A percentile compares a stretch with the other conserved stretches of the same genome.
Conservation (phyloP, 2,797 vertebrate genomes). For the Hemibagrus guttatus region DNA sequence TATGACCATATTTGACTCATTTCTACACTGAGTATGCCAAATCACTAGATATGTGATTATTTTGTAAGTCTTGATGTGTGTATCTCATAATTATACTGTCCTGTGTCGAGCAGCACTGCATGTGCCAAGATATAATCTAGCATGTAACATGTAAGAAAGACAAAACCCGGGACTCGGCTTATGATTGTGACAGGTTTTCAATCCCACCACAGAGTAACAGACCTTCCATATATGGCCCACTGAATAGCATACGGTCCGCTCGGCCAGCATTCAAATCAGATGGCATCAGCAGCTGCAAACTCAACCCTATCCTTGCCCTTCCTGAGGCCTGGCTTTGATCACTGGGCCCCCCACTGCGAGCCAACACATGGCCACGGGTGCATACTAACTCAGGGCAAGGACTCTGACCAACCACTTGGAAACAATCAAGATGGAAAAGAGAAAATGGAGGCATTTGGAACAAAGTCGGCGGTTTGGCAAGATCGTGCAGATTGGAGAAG, state of each 20-base stretch:
- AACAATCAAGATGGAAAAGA: constrained; percentile 57
- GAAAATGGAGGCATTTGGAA: constrained; percentile 57
- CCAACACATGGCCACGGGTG: constrained; percentile 60
- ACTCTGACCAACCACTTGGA: constrained; percentile 57
- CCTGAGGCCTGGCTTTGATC: constrained; percentile 63
- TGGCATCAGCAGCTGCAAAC: constrained; percentile 62
- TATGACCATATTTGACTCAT: background rate
- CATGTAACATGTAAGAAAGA: constrained; percentile 1
- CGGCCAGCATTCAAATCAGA: constrained; percentile 62
- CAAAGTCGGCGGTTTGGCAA: constrained; percentile 42
- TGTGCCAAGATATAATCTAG: background rate
- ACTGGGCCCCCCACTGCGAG: constrained; percentile 60
- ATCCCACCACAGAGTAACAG: constrained; percentile 39
- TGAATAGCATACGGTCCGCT: constrained; percentile 52
- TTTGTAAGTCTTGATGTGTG: background rate
- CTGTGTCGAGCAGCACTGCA: background rate
- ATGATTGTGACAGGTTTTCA: constrained; percentile 27
- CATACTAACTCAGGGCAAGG: constrained; percentile 56
- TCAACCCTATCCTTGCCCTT: constrained; percentile 62
- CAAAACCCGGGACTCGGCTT: background rate
- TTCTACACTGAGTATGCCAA: background rate
- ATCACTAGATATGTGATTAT: background rate
- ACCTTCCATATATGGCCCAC: constrained; percentile 48
- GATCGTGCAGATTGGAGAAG: constrained; percentile 50
- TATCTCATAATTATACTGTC: background rate